Evolutionary conservation across 2,113 vertebrate species (phyloP).

Genomic region (Python bivittatus): DNA sequence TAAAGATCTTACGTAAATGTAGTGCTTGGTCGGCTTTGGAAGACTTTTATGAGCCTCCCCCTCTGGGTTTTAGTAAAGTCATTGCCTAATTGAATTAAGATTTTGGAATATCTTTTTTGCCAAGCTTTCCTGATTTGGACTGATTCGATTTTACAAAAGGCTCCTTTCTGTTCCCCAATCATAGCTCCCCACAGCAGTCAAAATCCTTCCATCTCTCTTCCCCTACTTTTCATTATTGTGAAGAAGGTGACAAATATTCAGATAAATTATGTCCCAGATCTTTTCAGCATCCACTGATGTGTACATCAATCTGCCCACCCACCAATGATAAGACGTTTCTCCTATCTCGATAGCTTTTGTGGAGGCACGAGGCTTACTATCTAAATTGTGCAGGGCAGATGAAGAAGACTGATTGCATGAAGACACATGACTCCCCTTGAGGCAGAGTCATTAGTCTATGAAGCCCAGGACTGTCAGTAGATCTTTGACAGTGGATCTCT

Average conservation of each 20-base stretch:
- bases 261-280: not conserved
- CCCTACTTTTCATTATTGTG: not conserved
- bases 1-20: slow-evolving; percentile 70
- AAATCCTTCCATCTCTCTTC: not conserved
- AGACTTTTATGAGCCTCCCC: slow-evolving; percentile 56
- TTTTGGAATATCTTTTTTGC: slow-evolving; percentile 49
- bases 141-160: slow-evolving; percentile 48
- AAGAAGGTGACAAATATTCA: not conserved
- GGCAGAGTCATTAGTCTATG: not conserved
- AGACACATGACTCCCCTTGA: not conserved
- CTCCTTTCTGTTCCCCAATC: slow-evolving; percentile 27
- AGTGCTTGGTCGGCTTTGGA: slow-evolving; percentile 34
- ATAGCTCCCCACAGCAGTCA: not conserved
- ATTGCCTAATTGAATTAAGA: slow-evolving; percentile 64
- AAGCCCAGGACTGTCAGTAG: not conserved
- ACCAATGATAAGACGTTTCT: not conserved
- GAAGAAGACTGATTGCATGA: no score
- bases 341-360: not conserved
- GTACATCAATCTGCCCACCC: not conserved
- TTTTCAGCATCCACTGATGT: not conserved
- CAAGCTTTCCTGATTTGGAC: slow-evolving; percentile 35
- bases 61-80: slow-evolving; percentile 50
- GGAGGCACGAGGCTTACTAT: not conserved
- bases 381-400: not conserved
- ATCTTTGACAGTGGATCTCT: no score